Conservation (phyloP, 2,113 vertebrate species). For the Perccottus glenii region DNA sequence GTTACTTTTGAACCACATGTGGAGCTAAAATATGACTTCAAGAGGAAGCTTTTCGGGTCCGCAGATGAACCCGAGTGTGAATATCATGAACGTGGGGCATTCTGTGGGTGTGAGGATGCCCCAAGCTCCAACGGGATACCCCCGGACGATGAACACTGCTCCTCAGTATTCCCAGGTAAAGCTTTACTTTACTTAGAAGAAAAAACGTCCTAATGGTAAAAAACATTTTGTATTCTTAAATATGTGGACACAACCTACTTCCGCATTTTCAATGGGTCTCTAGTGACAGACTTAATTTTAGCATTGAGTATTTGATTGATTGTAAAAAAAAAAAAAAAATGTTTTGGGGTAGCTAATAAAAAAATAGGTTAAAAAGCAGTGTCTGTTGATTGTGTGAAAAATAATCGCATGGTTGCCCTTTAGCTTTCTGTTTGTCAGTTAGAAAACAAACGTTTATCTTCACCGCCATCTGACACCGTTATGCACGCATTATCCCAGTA, state of each 20-base stretch:
- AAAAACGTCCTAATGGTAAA: too few species aligned
- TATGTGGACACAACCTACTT: conserved; percentile 44
- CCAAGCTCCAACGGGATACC: conserved; percentile 65
- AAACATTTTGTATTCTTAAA: neutral
- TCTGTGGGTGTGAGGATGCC: conserved; percentile 74
- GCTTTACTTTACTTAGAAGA: neutral
- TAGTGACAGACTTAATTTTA: neutral
- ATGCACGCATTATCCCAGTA: conserved; percentile 24
- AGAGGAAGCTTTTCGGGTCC: conserved; percentile 71
- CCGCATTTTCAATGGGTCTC: conserved; percentile 54
- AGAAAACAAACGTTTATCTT: conserved; percentile 55
- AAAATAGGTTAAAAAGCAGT: neutral
- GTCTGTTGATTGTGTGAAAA: conserved; percentile 14
- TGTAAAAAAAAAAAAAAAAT: neutral
- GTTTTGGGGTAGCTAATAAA: neutral
- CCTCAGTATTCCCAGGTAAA: conserved; percentile 77
- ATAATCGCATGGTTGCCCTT: conserved; percentile 41
- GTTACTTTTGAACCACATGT: conserved; percentile 53
- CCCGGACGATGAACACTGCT: conserved; percentile 66
- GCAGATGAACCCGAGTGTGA: conserved; percentile 69
- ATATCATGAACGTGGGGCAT: conserved; percentile 69
- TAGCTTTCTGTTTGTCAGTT: conserved; percentile 42
- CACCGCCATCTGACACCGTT: conserved; percentile 47
- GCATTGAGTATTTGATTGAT: neutral
- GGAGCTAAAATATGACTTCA: conserved; percentile 65